These are phyloP conservation scores for Oscarella lobularis DNA, from an alignment of 37 sponge, comb jelly and placozoan species.

Conservation along the genomic window DNA sequence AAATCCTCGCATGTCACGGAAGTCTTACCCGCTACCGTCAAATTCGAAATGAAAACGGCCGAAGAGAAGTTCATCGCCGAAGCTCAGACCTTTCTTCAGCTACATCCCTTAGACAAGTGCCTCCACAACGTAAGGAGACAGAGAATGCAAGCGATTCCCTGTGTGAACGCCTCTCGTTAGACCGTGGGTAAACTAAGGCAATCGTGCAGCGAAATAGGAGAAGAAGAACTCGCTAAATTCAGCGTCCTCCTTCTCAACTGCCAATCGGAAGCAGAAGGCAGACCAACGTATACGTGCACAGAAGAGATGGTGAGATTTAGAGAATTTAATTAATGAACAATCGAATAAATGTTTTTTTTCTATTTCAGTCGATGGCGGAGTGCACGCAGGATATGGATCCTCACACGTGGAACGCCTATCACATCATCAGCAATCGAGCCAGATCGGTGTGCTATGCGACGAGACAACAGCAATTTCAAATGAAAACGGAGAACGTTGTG, in stretches of 20 bases:
- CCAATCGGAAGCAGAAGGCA: slow-evolving; percentile 43
- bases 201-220: slow-evolving; percentile 48
- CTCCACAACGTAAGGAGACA: slow-evolving; percentile 39
- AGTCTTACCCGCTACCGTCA: not conserved
- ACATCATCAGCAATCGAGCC: slow-evolving; percentile 74
- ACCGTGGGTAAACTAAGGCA: slow-evolving; percentile 18
- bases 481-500: slow-evolving; percentile 51
- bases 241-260: slow-evolving; percentile 64
- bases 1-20: no score
- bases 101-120: slow-evolving; percentile 43
- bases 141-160: no score
- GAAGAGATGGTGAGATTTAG: slow-evolving; percentile 61
- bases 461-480: slow-evolving; percentile 51
- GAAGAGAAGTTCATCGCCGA: slow-evolving; percentile 60
- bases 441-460: slow-evolving; percentile 65
- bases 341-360: not conserved
- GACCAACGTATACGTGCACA: slow-evolving; percentile 44
- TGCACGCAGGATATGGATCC: slow-evolving; percentile 69
- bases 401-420: slow-evolving; percentile 66
- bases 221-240: slow-evolving; percentile 70
- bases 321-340: not conserved
- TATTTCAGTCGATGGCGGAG: slow-evolving; percentile 46
- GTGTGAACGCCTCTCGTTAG: slow-evolving; percentile 10
- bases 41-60: slow-evolving; percentile 38
- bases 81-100: slow-evolving; percentile 36